Conservation (phyloP, 2,113 vertebrate genomes). For the Onychostruthus taczanowskii region DNA sequence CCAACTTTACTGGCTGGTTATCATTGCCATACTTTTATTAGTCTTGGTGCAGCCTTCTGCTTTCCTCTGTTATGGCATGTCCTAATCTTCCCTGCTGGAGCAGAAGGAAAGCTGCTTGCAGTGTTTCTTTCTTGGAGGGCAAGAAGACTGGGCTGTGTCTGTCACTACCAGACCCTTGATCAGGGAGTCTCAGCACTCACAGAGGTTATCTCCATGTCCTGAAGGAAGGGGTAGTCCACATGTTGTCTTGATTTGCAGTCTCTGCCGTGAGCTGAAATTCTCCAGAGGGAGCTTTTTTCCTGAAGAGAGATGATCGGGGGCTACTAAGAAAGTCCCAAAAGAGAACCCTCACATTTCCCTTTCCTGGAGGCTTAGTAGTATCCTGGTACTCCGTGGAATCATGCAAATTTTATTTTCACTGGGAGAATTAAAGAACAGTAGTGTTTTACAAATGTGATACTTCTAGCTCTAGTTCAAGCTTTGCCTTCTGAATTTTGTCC, state of each 20-base stretch:
- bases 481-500: background rate
- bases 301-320: background rate
- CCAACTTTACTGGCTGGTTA: background rate
- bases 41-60: background rate
- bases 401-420: background rate
- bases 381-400: background rate
- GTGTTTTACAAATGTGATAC: background rate
- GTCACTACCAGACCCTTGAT: background rate
- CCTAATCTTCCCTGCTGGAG: accelerated
- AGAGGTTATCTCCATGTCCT: background rate
- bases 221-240: background rate
- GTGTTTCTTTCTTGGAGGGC: background rate
- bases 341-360: background rate
- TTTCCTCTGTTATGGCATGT: background rate
- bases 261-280: background rate
- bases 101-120: background rate
- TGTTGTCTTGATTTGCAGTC: accelerated
- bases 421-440: background rate
- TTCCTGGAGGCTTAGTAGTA: background rate
- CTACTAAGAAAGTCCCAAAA: background rate
- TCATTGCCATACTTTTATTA: background rate
- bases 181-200: accelerated
- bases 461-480: background rate
- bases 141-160: background rate
- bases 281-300: background rate